Base-by-base conservation (phyloP, 1,140 invertebrate genomes). In the Maconellicoccus hirsutus region DNA sequence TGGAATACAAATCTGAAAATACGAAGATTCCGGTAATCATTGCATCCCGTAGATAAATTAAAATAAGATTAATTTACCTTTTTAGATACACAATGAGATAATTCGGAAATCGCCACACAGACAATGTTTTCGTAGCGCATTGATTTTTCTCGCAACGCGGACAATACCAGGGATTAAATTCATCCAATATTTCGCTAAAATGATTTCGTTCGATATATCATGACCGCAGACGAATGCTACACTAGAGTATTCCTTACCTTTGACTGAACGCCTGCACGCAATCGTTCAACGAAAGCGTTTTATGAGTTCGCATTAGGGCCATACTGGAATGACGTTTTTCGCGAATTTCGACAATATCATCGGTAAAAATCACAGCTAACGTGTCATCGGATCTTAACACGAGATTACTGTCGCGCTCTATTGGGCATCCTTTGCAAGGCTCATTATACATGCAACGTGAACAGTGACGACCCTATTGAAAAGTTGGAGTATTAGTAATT, bases 1-100 rank as follows among this genome's bases (percentile, higher is more conserved):
- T 87, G 83, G 78, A 87, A 89, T 38, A 88, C 84, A 79, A 89
- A 89, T 75, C 87, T 88, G n/a, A n/a, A n/a, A n/a, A n/a, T n/a
- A n/a, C n/a, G n/a, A n/a, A n/a, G n/a, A n/a, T n/a, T n/a, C n/a
- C n/a, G n/a, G n/a, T n/a, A 42, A 42, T 7, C 12, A 66, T n/a
- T 22, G 23, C 27, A 39, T 42, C n/a, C n/a, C n/a, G 10, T 10
- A 42, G 19, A 42, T 42, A 6, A 29, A 27, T n/a, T n/a, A n/a
- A n/a, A n/a, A n/a, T n/a, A n/a, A n/a, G n/a, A n/a, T n/a, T n/a
- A n/a, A n/a, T n/a, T n/a, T 78, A 88, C 86, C 86, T 82, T 80
- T 89, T 89, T 52, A 89, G 80, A 77, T 89, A 87, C 39, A 89
- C 84, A 77, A 89, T 88, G 7, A 89, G 81, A 75, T 84, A 87